A percentile compares a stretch with the other conserved stretches of the same genome.
Conservation (phyloP, 2,888 invertebrate species). For the Drosophila percnosoma region DNA sequence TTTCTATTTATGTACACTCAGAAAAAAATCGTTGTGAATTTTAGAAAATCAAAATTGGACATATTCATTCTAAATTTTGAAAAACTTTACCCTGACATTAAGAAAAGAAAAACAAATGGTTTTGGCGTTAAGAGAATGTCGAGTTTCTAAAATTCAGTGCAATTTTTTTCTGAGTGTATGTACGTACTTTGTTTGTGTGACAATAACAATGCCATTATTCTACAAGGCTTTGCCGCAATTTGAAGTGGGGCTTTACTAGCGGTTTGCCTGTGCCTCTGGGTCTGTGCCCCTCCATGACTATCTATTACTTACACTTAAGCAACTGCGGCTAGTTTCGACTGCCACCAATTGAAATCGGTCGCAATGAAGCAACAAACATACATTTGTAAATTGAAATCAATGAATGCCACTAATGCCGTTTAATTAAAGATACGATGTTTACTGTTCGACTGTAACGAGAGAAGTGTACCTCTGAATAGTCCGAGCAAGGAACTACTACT, state of each 20-base stretch:
- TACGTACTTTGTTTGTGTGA: conserved; percentile 27
- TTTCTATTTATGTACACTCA: conserved; percentile 4
- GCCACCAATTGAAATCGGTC: conserved; percentile 28
- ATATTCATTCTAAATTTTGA: background rate
- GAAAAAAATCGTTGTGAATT: background rate
- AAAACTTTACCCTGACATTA: background rate
- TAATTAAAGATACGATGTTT: background rate
- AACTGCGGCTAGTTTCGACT: conserved; percentile 53
- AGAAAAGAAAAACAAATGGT: background rate
- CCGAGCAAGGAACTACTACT: background rate
- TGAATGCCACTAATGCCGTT: background rate
- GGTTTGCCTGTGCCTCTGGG: conserved; percentile 43
- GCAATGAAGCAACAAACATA: conserved; percentile 14
- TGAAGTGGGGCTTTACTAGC: conserved; percentile 60
- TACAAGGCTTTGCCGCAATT: conserved; percentile 60
- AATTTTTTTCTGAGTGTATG: conserved; percentile 1
- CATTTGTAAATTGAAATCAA: background rate
- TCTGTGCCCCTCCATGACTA: conserved; percentile 13
- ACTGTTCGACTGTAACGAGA: background rate
- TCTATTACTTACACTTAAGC: conserved; percentile 53
- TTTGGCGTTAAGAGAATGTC: background rate
- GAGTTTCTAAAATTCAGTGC: background rate
- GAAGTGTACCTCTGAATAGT: background rate
- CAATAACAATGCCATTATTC: conserved; percentile 66
- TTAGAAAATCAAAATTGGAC: background rate